These are phyloP conservation scores for Microcebus lehilahytsara DNA, from an alignment of 2,113 vertebrate genomes.

Conservation along the genomic window DNA sequence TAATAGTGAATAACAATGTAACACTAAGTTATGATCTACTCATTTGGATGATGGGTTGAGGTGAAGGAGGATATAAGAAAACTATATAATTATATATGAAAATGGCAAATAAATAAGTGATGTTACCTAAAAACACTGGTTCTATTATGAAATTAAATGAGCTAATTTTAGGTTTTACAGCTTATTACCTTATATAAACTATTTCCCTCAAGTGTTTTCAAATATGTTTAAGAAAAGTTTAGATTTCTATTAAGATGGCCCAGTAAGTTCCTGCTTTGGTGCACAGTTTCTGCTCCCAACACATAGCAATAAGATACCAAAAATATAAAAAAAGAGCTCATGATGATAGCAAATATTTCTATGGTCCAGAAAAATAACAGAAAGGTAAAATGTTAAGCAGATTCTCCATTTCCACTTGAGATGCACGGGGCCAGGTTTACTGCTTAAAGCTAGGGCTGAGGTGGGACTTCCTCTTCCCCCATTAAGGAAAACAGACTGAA, in stretches of 20 bases:
- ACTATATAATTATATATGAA: conserved; percentile 34
- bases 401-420: not conserved
- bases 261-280: conserved; percentile 9
- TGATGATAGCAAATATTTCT: not conserved
- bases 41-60: conserved; percentile 31
- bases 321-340: not conserved
- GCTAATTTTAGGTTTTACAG: not conserved
- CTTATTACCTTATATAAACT: conserved; percentile 21
- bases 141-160: conserved; percentile 46
- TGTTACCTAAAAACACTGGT: conserved; percentile 6
- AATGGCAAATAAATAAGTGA: conserved; percentile 46
- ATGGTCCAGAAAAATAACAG: not conserved
- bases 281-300: not conserved
- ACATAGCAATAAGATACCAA: not conserved
- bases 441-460: not conserved
- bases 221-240: conserved; percentile 31
- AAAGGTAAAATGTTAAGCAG: not conserved
- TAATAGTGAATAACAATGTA: conserved; percentile 32
- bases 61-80: not conserved
- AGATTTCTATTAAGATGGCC: not conserved
- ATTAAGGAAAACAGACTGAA: not conserved
- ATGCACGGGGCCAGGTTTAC: not conserved
- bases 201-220: not conserved
- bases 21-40: conserved; percentile 13
- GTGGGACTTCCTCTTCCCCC: not conserved